Evolutionary conservation across 2,113 vertebrate genomes (phyloP), one percentile per base, ranked within the genome.

Genomic region (Hemiprocne comata): DNA sequence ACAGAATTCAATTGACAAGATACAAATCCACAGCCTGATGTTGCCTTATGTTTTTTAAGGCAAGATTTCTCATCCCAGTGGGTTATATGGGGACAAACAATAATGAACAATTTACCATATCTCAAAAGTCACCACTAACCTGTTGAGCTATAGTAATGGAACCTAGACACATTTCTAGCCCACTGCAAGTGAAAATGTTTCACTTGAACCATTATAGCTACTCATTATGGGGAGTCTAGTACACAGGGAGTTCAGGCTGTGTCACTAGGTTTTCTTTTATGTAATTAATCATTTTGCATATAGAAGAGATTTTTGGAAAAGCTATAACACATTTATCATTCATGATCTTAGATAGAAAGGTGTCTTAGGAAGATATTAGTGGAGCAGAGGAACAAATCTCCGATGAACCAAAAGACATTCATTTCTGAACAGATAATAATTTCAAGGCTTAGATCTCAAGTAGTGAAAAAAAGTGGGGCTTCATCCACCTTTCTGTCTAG

Each of bases 31-130:
- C 28, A 61, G 20, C 6, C 20, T 61, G 18, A 12, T 16, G 14
- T 13, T 72, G 10, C 8, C 15, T 58, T 58, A 7, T 17, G 6
- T 26, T 51, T 50, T 29, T 57, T 69, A 87, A 72, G 78, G 31
- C 0, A 1, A 54, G 9, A 38, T 44, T 82, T 85, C 44, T 66
- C 2, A 2, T 21, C 26, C 25, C 34, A 40, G 4, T n/a, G 13
- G 7, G 6, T 38, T 75, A n/a, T 34, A n/a, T n/a, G 26, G n/a
- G 57, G 20, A 65, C 18, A 31, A 85, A 65, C 3, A 85, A 15
- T 36, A 85, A 85, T 17, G 26, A 60, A n/a, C 4, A 48, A 54
- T 54, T 65, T 55, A 25, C n/a, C 6, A 5, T 55, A 36, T 23
- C 34, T 82, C 33, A 46, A 28, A 91, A 81, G 17, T 48, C 25